Evolutionary conservation across 2,113 vertebrate genomes (phyloP).

Genomic region (Oncorhynchus gorbuscha): DNA sequence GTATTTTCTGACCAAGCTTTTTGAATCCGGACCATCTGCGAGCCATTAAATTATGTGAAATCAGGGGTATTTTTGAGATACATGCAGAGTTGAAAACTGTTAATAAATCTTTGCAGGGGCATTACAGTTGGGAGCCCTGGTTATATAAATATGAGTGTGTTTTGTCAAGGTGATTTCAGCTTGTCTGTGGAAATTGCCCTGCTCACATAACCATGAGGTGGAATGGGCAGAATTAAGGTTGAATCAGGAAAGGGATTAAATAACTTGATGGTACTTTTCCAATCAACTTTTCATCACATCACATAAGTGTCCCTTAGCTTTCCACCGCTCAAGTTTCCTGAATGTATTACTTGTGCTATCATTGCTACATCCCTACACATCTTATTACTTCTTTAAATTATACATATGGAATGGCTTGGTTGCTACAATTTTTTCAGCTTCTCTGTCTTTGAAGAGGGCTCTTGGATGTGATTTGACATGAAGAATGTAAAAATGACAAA

Average conservation of each 20-base stretch:
- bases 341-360: neutral
- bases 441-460: neutral
- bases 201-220: conserved; percentile 44
- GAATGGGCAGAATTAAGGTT: conserved; percentile 41
- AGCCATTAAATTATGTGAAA: conserved; percentile 62
- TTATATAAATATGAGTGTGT: conserved; percentile 53
- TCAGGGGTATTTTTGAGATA: conserved; percentile 56
- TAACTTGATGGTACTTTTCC: conserved; percentile 26
- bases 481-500: conserved; percentile 20
- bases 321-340: neutral
- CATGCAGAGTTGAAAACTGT: conserved; percentile 48
- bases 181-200: conserved; percentile 55
- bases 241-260: conserved; percentile 35
- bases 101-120: conserved; percentile 56
- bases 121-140: conserved; percentile 31
- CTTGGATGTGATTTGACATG: conserved; percentile 5
- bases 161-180: conserved; percentile 56
- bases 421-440: neutral
- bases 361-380: neutral
- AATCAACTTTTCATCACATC: conserved; percentile 14
- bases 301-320: neutral
- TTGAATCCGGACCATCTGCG: conserved; percentile 58
- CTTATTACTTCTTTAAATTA: neutral
- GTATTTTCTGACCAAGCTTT: conserved; percentile 59
- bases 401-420: neutral